phyloP scores from a whole-genome alignment of 1,140 invertebrate species.

The Drosophila sproati region DNA sequence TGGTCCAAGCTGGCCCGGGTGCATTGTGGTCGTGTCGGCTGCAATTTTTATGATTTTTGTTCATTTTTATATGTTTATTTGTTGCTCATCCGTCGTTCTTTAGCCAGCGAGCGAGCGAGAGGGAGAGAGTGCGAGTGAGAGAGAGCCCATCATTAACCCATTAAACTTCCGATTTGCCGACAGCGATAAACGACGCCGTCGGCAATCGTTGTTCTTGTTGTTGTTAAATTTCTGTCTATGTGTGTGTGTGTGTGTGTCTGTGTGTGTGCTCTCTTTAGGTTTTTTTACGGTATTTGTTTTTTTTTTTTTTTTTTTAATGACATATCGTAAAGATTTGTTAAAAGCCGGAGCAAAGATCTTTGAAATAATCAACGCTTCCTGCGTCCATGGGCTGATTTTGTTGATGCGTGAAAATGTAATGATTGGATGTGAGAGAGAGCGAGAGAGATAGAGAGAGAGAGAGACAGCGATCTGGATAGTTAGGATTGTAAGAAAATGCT shows the following conservation, averaged over 20 bases:
- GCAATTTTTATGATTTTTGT: conserved; percentile 80
- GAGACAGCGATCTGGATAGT: too few species aligned
- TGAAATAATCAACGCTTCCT: conserved; percentile 72
- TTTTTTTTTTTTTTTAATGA: conserved; percentile 67
- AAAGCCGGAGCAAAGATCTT: conserved; percentile 74
- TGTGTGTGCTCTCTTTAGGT: conserved; percentile 23
- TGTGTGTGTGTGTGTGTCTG: conserved; percentile 17
- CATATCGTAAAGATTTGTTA: conserved; percentile 83
- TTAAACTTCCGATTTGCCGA: conserved; percentile 83
- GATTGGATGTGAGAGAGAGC: conserved; percentile 3
- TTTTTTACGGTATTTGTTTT: conserved; percentile 40
- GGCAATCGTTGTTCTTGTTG: conserved; percentile 11
- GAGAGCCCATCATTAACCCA: conserved; percentile 77
- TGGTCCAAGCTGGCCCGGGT: conserved; percentile 72
- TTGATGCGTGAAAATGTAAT: conserved; percentile 69
- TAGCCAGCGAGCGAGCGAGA: conserved; percentile 10
- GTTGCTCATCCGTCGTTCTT: conserved; percentile 45
- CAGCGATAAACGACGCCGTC: conserved; percentile 74
- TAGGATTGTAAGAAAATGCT: conserved; percentile 20
- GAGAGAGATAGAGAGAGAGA: neutral
- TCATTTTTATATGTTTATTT: conserved; percentile 82
- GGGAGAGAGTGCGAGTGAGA: conserved; percentile 27
- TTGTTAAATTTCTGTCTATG: neutral
- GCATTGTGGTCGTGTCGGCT: conserved; percentile 73
- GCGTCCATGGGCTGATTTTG: conserved; percentile 66